Evolutionary conservation across 2,113 vertebrate species (phyloP).

Genomic region (Triplophysa tibetana): DNA sequence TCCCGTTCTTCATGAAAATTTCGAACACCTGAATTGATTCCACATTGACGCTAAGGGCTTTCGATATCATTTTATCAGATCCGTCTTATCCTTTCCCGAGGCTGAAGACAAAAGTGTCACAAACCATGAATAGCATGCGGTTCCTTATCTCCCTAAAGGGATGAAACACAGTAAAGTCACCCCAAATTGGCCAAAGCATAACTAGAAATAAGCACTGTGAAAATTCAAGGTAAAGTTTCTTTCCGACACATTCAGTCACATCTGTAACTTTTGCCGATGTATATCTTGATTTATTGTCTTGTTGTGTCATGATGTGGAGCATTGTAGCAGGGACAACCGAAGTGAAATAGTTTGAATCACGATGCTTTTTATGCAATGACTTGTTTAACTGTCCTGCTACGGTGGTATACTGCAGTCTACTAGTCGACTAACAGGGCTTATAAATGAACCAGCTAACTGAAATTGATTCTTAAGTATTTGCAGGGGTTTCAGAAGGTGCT

Average conservation of each 20-base stretch:
- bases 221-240: conserved; percentile 19
- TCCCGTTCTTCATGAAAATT: background rate
- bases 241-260: background rate
- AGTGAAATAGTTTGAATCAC: conserved; percentile 1
- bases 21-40: conserved; percentile 18
- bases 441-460: conserved; percentile 35
- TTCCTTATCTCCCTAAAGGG: conserved; percentile 21
- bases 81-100: conserved; percentile 10
- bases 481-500: conserved; percentile 55
- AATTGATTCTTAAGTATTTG: conserved; percentile 35
- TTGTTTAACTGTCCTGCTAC: conserved; percentile 24
- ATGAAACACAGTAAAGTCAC: conserved; percentile 8
- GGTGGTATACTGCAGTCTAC: conserved; percentile 17
- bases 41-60: conserved; percentile 51
- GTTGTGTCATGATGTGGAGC: conserved; percentile 9
- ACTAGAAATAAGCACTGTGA: conserved; percentile 48
- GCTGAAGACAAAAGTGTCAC: conserved; percentile 7
- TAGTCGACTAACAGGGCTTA: conserved; percentile 37
- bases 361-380: conserved; percentile 50
- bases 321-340: background rate
- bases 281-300: background rate
- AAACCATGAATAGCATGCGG: background rate
- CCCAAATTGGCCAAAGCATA: conserved; percentile 35
- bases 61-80: conserved; percentile 31
- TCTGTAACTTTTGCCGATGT: background rate